Conservation (phyloP, 2,888 invertebrate genomes). For the Drymonia ruficornis region DNA sequence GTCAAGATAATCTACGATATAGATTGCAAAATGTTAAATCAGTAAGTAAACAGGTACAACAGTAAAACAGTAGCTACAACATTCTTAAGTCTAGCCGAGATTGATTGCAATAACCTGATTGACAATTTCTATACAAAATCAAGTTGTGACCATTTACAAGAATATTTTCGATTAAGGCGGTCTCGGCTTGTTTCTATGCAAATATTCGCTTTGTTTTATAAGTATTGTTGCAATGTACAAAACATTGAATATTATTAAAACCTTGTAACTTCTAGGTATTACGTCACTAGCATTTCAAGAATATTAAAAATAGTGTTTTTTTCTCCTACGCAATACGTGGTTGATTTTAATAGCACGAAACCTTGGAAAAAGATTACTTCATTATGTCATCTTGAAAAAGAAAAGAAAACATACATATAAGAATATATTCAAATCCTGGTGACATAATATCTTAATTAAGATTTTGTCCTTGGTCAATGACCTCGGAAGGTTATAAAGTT, state of each 20-base stretch:
- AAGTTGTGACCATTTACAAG: not conserved
- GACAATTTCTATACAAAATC: not conserved
- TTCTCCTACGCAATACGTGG: not conserved
- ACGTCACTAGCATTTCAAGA: slow-evolving; percentile 4
- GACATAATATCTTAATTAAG: no score
- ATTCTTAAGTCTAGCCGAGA: not conserved
- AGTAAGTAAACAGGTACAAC: slow-evolving; percentile 21
- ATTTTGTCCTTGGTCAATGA: no score
- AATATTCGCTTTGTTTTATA: not conserved
- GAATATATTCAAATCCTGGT: no score
- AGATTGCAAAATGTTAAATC: slow-evolving; percentile 26
- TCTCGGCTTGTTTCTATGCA: not conserved
- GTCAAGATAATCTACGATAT: slow-evolving; percentile 30
- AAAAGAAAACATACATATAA: no score
- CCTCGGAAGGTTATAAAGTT: no score
- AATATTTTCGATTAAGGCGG: not conserved
- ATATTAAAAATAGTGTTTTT: not conserved
- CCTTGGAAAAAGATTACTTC: no score
- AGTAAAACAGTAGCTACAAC: no score
- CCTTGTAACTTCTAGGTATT: slow-evolving; percentile 1
- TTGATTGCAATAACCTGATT: slow-evolving; percentile 1
- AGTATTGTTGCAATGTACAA: not conserved
- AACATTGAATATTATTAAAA: not conserved
- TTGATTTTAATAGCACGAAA: not conserved
- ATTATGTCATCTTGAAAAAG: no score